Conservation (phyloP, 2,113 vertebrate genomes). For the Myocastor coypus region DNA sequence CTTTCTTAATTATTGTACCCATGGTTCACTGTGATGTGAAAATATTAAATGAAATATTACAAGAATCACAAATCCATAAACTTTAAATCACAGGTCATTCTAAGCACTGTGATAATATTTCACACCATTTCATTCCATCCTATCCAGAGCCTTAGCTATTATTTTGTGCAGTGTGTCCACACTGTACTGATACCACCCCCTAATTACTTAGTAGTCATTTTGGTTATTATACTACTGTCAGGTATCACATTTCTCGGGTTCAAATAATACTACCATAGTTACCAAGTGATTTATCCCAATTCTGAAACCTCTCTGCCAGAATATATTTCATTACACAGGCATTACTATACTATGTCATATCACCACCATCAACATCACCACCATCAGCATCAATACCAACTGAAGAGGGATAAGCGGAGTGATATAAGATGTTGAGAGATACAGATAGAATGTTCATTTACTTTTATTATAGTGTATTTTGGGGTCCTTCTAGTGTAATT, state of each 20-base stretch:
- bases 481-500: neutral
- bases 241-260: neutral
- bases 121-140: neutral
- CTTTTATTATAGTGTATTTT: neutral
- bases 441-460: neutral
- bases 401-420: neutral
- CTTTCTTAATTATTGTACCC: neutral
- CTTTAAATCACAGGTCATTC: neutral
- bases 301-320: neutral
- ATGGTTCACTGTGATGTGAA: neutral
- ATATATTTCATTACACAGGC: rapidly evolving
- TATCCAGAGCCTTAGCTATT: neutral
- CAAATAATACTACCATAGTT: too few relatives aligned
- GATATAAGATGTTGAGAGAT: neutral
- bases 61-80: neutral
- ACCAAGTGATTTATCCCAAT: neutral
- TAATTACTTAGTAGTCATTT: neutral
- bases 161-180: neutral
- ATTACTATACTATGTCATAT: neutral
- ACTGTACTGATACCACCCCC: neutral
- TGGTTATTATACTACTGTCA: neutral
- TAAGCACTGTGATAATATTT: too few relatives aligned
- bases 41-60: neutral
- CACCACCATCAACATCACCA: neutral
- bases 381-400: neutral